phyloP scores from a whole-genome alignment of 2,888 invertebrate species.

The Myathropa florea region DNA sequence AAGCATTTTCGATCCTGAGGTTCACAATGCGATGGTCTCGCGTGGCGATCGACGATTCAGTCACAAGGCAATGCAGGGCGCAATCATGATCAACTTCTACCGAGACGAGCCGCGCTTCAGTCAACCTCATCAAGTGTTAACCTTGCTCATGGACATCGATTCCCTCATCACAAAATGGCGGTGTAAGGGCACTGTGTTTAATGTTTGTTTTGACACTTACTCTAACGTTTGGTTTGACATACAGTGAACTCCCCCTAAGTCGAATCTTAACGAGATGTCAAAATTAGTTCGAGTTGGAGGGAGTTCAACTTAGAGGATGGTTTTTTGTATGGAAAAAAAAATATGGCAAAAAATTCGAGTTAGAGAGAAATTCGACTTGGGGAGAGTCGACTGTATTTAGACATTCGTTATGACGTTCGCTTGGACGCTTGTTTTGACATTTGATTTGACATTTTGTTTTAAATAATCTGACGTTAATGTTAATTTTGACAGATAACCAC shows the following conservation, averaged over 20 bases:
- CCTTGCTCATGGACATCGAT: constrained; percentile 98
- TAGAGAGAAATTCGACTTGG: too few species aligned
- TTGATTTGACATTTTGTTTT: background rate
- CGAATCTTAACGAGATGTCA: too few species aligned
- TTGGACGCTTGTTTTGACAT: background rate
- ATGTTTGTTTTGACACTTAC: background rate
- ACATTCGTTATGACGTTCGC: background rate
- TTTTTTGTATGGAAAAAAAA: too few species aligned
- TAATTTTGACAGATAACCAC: constrained; percentile 91
- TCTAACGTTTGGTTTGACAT: background rate
- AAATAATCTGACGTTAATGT: background rate
- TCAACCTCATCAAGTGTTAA: constrained; percentile 97
- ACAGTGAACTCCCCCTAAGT: too few species aligned
- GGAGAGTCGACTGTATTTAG: too few species aligned
- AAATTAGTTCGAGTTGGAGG: too few species aligned
- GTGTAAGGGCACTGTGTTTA: constrained; percentile 84
- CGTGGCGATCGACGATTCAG: constrained; percentile 90
- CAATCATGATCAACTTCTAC: constrained; percentile 98
- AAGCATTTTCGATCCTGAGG: constrained; percentile 91
- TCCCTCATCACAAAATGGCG: constrained; percentile 99
- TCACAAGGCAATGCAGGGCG: constrained; percentile 96
- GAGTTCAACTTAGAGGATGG: too few species aligned
- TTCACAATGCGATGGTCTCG: constrained; percentile 91
- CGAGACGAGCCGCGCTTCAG: constrained; percentile 98
- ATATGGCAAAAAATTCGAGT: too few species aligned